Base-by-base conservation (phyloP, 2,797 vertebrate species). In the Mormyrus proboscirostris region DNA sequence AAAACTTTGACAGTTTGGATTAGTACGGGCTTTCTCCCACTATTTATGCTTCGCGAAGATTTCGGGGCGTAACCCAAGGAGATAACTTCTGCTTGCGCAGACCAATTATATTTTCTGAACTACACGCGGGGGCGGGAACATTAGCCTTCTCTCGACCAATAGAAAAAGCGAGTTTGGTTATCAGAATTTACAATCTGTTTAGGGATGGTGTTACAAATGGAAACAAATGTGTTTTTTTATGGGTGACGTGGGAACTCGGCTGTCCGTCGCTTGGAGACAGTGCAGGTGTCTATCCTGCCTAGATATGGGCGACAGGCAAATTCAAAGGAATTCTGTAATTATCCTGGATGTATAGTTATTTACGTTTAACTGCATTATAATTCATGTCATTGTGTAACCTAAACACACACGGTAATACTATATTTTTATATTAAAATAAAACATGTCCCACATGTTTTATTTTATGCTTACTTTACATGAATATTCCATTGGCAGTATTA, bases 201-300 rank as follows among this genome's bases (percentile, higher is more conserved):
- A 95, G 95, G 94, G 95, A 95, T 94, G 95, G 95, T 94, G 95
- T 96, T 96, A 95, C 95, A 96, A 96, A 96, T 96, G 95, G 96
- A 96, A 96, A 96, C 96, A 96, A 96, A 96, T 96, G 96, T 96
- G 95, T 94, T 94, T 96, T 82, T 96, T 96, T 96, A 95, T 94
- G 94, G 93, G 93, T 95, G 93, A 96, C 95, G 96, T 96, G 96
- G 95, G 96, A 96, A 96, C 96, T 95, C 96, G 96, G 96, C 95
- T 96, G 95, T 95, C 95, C 92, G 83, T 92, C 92, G 93, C 93
- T 95, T 93, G 93, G 94, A 94, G 93, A 95, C 95, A 95, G 47
- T 85, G 90, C 90, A 90, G 89, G 87, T 90, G 87, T 88, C 44
- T 76, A 90, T 47, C 49, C 47, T 88, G 76, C 86, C 79, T 89